Percentiles rank a stretch among this genome's conserved stretches.
phyloP scores from a whole-genome alignment of 2,113 vertebrate species.

The Pagrus major region DNA sequence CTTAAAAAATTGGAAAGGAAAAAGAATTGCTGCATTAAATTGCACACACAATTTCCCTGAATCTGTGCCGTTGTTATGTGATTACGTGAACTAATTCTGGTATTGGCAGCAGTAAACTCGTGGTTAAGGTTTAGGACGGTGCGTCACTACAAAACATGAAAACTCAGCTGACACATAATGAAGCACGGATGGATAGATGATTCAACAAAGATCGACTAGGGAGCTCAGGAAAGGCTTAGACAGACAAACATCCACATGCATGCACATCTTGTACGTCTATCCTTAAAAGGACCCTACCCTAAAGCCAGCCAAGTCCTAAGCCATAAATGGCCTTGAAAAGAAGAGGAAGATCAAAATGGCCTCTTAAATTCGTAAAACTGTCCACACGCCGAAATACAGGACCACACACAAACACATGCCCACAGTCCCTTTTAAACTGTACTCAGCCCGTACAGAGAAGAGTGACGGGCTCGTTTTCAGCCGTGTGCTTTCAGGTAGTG shows the following conservation, averaged over 20 bases:
- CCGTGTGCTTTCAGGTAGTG: conserved; percentile 45
- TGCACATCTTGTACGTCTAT: not conserved
- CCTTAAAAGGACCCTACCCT: not conserved
- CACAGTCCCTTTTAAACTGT: conserved; percentile 15
- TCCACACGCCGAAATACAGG: not conserved
- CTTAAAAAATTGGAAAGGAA: not conserved
- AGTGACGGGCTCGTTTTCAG: conserved; percentile 42
- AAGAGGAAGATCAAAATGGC: conserved; percentile 15
- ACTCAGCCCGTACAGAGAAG: not conserved
- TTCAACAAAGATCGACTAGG: not conserved
- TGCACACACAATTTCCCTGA: not conserved
- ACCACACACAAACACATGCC: not conserved
- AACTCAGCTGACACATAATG: not conserved
- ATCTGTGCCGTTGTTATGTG: not conserved
- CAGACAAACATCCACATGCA: conserved; percentile 13
- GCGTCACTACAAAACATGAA: not conserved
- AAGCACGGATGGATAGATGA: not conserved
- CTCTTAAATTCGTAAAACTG: conserved; percentile 3
- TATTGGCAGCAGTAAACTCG: not conserved
- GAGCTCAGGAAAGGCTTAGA: not conserved
- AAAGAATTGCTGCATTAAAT: not conserved
- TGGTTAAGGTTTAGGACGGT: not conserved
- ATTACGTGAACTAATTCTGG: not conserved
- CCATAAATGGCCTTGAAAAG: not conserved
- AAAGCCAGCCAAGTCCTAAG: not conserved